These are phyloP conservation scores for Bathybates hornii DNA, from an alignment of 2,113 vertebrate genomes.

Conservation along the genomic window DNA sequence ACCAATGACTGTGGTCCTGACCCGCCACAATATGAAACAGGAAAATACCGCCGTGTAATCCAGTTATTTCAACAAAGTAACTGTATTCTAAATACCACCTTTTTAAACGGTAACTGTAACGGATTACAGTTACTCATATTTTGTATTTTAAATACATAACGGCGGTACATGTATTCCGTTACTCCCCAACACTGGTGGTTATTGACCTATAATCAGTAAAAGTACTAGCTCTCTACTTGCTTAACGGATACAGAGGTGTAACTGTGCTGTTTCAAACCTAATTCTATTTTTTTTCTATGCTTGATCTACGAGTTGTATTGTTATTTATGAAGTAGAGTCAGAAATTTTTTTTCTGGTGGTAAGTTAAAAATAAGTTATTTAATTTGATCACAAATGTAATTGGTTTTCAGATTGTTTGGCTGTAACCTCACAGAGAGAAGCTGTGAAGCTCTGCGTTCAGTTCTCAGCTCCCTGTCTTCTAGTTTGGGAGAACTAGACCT, in stretches of 20 bases:
- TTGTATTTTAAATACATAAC: no score
- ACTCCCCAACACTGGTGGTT: background rate
- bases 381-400: background rate
- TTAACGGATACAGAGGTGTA: background rate
- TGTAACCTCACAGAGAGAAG: background rate
- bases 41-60: no score
- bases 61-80: no score
- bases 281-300: background rate
- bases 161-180: no score
- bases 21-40: no score
- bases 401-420: background rate
- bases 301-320: background rate
- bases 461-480: background rate
- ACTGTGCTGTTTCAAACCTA: background rate
- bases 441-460: background rate
- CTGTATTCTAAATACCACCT: no score
- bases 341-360: rapidly evolving
- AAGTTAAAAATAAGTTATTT: background rate
- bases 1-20: no score
- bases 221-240: rapidly evolving
- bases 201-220: background rate
- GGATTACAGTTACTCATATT: no score
- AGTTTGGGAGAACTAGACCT: background rate
- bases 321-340: background rate
- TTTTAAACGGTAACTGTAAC: no score